A percentile compares a stretch with the other conserved stretches of the same genome.
phyloP scores from a whole-genome alignment of 2,113 vertebrate species.

The Eulemur macaco region DNA sequence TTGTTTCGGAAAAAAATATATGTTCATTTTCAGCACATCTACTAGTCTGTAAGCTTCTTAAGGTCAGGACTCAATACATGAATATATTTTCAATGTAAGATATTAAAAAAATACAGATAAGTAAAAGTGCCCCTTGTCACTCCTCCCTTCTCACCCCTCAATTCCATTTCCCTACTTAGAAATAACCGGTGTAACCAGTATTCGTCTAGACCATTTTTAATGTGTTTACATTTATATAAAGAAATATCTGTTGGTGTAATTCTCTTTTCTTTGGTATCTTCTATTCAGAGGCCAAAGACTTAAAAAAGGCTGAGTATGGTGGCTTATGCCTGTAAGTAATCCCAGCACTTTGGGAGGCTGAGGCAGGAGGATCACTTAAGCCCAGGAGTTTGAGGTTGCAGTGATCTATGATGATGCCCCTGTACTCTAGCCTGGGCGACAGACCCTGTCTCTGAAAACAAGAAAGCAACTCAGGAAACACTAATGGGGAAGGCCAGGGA shows the following conservation, averaged over 20 bases:
- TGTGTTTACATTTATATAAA: background rate
- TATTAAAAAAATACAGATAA: slow-evolving; percentile 5
- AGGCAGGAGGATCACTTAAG: background rate
- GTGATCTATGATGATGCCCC: background rate
- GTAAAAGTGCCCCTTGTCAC: background rate
- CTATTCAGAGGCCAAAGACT: background rate
- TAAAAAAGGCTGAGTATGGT: background rate
- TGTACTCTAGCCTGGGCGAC: background rate
- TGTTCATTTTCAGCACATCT: background rate
- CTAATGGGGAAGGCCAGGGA: background rate
- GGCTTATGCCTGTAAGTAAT: background rate
- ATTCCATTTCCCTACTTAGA: background rate
- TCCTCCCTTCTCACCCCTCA: background rate
- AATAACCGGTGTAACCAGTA: background rate
- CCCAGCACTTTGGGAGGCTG: background rate
- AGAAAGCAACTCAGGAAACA: background rate
- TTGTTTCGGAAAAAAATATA: background rate
- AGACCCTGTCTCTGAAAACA: background rate
- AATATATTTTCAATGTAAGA: background rate
- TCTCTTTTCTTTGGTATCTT: background rate
- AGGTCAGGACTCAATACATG: background rate
- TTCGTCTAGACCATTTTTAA: background rate
- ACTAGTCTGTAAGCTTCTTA: background rate
- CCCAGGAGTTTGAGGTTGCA: background rate
- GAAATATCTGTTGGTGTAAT: background rate